These are phyloP conservation scores for Phodopus roborovskii DNA, from an alignment of 2,113 vertebrate species.

Conservation along the genomic window DNA sequence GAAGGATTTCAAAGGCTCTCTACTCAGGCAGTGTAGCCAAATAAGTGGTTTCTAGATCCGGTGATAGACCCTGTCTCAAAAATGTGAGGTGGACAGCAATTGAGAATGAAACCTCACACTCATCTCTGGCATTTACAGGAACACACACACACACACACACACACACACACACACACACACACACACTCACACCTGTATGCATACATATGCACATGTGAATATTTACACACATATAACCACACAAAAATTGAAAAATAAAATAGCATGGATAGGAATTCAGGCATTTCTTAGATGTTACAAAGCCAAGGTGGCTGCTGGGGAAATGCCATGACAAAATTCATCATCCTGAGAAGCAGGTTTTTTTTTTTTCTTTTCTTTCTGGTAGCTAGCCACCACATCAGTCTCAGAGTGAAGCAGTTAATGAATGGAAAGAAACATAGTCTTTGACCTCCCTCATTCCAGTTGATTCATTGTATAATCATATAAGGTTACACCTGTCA, in stretches of 20 bases:
- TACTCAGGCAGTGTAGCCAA: background rate
- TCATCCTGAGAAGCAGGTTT: conserved; percentile 11
- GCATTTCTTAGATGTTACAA: conserved; percentile 1
- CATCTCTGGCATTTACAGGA: background rate
- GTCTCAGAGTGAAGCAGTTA: background rate
- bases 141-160: background rate
- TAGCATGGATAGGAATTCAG: background rate
- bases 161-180: background rate
- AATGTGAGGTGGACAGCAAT: background rate
- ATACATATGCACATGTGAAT: background rate
- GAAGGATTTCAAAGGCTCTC: background rate
- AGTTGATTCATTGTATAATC: background rate
- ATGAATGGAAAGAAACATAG: conserved; percentile 33
- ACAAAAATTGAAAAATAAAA: background rate
- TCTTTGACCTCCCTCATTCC: conserved; percentile 22
- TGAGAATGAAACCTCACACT: background rate
- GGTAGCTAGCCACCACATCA: background rate
- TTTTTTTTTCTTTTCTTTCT: no score
- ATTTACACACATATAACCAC: background rate
- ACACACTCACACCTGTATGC: background rate
- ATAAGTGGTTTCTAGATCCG: background rate
- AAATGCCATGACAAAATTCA: conserved; percentile 27
- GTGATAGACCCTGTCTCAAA: background rate
- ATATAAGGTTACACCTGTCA: background rate
- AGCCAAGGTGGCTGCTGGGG: background rate